These are phyloP conservation scores for Scatophagus argus DNA, from an alignment of 2,113 vertebrate genomes.

Conservation along the genomic window DNA sequence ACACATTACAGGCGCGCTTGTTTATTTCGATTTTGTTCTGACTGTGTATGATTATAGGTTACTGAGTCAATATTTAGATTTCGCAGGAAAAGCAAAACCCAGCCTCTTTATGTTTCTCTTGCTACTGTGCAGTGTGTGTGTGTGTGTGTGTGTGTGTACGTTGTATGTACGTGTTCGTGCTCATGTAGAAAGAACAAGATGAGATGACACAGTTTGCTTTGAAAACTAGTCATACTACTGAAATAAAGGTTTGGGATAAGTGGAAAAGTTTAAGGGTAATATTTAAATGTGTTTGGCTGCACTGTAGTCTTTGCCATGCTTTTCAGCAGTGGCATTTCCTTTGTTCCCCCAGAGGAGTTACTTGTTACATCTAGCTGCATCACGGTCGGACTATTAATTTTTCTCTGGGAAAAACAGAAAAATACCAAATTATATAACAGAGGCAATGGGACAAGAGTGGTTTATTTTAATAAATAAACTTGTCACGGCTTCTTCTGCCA, in stretches of 20 bases:
- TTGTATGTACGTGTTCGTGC: constrained; percentile 8
- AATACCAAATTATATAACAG: background rate
- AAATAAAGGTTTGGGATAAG: background rate
- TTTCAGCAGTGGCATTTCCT: background rate
- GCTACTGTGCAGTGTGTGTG: constrained; percentile 62
- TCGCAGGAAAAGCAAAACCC: constrained; percentile 68
- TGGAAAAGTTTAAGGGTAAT: background rate
- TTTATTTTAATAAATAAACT: background rate
- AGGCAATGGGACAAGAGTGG: background rate
- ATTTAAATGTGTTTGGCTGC: background rate
- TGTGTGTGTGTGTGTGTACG: constrained; percentile 24
- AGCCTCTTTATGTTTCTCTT: constrained; percentile 55
- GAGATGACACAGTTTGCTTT: background rate
- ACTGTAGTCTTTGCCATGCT: background rate
- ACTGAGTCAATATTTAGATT: constrained; percentile 79
- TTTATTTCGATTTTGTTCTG: constrained; percentile 74
- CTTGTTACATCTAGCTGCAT: constrained; percentile 4
- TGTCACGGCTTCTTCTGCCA: background rate
- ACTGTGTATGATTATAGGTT: constrained; percentile 75
- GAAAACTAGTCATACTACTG: background rate
- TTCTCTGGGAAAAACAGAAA: background rate
- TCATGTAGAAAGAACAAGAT: background rate
- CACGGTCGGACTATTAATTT: background rate
- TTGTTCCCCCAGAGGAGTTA: background rate
- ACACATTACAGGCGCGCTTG: constrained; percentile 57